These are phyloP conservation scores for Hippasteria phrygiana DNA, from an alignment of 53 echinoderm and acorn worm species.

Conservation along the genomic window DNA sequence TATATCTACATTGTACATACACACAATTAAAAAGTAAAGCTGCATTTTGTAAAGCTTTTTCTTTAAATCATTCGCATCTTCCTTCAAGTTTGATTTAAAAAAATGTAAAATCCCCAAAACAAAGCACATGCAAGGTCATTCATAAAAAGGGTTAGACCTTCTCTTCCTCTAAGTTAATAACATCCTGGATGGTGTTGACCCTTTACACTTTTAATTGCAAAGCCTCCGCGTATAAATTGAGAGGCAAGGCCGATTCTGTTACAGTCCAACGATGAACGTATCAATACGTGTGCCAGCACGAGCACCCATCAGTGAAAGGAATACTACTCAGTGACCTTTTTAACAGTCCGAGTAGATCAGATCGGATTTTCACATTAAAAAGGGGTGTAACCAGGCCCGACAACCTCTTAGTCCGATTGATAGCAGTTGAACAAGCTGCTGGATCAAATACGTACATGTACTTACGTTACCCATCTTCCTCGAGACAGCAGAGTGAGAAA, in stretches of 20 bases:
- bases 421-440: background rate
- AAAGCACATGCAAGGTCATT: too few relatives aligned
- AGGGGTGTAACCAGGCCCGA: background rate
- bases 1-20: too few relatives aligned
- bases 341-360: background rate
- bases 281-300: background rate
- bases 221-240: too few relatives aligned
- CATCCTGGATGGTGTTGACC: too few relatives aligned
- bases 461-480: background rate
- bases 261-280: background rate
- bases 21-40: too few relatives aligned
- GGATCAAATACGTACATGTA: background rate
- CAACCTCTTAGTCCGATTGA: constrained; percentile 2
- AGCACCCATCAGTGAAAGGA: background rate
- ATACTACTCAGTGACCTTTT: constrained; percentile 9
- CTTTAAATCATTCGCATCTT: too few relatives aligned
- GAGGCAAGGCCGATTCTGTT: constrained; percentile 16
- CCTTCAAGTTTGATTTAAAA: too few relatives aligned
- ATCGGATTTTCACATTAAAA: constrained; percentile 8
- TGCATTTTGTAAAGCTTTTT: too few relatives aligned
- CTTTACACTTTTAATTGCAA: too few relatives aligned
- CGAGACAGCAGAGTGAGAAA: background rate
- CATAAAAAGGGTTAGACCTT: too few relatives aligned
- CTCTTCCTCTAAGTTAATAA: too few relatives aligned
- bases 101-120: too few relatives aligned